Evolutionary conservation across 2,113 vertebrate genomes (phyloP).

Genomic region (Chloebia gouldiae): DNA sequence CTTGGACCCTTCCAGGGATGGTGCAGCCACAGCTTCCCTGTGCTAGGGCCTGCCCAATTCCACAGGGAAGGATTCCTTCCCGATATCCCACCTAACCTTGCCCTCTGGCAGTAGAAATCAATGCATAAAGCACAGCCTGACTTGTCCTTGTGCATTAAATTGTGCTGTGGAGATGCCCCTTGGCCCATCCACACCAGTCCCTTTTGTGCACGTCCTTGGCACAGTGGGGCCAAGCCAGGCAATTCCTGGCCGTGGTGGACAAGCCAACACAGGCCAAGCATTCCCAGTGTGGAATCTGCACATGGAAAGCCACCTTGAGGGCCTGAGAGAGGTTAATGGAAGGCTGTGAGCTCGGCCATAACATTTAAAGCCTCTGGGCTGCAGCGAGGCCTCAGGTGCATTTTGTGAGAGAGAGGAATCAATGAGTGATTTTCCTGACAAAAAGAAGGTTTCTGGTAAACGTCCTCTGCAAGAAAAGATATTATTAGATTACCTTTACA

Average conservation of each 20-base stretch:
- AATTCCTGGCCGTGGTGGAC: not conserved
- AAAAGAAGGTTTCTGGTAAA: not conserved
- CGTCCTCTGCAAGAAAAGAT: not conserved
- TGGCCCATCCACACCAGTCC: rapidly evolving
- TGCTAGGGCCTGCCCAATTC: not conserved
- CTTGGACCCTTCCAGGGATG: not conserved
- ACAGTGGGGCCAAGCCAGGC: rapidly evolving
- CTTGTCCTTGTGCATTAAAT: not conserved
- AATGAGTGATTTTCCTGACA: not conserved
- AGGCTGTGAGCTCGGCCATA: not conserved
- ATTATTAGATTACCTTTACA: not conserved
- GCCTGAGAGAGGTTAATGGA: not conserved
- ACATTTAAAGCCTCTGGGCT: not conserved
- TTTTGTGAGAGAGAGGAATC: not conserved
- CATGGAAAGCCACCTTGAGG: not conserved
- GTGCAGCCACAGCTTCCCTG: not conserved
- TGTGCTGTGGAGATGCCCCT: rapidly evolving
- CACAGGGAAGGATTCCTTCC: not conserved
- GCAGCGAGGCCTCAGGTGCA: not conserved
- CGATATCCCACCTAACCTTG: not conserved
- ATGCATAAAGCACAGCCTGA: not conserved
- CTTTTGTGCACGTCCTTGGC: not conserved
- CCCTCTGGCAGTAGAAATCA: not conserved
- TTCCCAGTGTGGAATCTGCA: not conserved
- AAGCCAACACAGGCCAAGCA: not conserved